These are phyloP conservation scores for Drosophila niveifrons DNA, from an alignment of 2,888 invertebrate genomes.

Conservation along the genomic window DNA sequence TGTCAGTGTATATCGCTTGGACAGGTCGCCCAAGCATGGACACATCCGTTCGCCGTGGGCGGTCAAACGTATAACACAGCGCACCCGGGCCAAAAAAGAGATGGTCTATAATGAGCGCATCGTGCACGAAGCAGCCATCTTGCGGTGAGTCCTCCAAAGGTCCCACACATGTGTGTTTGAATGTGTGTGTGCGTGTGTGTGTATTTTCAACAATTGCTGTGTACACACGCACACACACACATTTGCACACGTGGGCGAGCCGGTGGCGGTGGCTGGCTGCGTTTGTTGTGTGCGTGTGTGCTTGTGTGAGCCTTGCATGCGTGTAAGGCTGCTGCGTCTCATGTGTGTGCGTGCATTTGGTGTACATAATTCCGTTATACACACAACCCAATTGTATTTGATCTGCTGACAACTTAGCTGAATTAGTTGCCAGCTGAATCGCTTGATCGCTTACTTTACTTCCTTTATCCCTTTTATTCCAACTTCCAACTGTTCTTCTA, in stretches of 20 bases:
- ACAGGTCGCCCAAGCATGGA: conserved; percentile 90
- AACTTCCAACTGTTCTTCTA: background rate
- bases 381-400: conserved; percentile 9
- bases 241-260: conserved; percentile 41
- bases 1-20: conserved; percentile 91
- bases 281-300: conserved; percentile 15
- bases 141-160: conserved; percentile 85
- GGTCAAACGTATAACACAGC: conserved; percentile 89
- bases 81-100: conserved; percentile 68
- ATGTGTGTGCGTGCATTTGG: conserved; percentile 45
- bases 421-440: background rate
- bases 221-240: conserved; percentile 22
- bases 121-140: conserved; percentile 90
- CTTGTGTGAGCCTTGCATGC: conserved; percentile 24
- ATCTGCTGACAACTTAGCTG: background rate
- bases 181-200: conserved; percentile 30
- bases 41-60: conserved; percentile 94
- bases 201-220: conserved; percentile 29
- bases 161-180: conserved; percentile 20
- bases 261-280: conserved; percentile 31
- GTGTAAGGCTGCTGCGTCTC: conserved; percentile 48
- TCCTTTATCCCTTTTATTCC: background rate
- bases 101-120: conserved; percentile 87
- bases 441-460: background rate
- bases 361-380: conserved; percentile 34